Conservation (phyloP, 2,888 invertebrate genomes). For the Apantesis nais region DNA sequence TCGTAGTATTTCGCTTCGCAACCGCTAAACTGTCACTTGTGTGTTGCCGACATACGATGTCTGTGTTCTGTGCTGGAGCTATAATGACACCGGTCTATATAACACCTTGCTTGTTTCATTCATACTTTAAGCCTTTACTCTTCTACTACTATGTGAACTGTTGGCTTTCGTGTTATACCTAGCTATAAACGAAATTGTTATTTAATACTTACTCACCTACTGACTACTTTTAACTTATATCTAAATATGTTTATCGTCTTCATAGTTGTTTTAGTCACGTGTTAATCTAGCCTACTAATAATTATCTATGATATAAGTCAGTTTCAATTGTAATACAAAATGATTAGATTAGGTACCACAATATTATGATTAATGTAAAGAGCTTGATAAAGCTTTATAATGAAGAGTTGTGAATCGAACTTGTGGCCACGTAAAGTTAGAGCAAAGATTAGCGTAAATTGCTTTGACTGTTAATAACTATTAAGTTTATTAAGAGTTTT, state of each 20-base stretch:
- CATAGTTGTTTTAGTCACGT: conserved; percentile 62
- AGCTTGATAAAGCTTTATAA: conserved; percentile 85
- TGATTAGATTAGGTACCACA: conserved; percentile 66
- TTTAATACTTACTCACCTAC: conserved; percentile 51
- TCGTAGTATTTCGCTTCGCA: conserved; percentile 43
- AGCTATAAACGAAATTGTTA: conserved; percentile 56
- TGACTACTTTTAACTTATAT: conserved; percentile 57
- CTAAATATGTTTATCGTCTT: conserved; percentile 70
- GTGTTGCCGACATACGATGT: conserved; percentile 44
- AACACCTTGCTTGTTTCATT: conserved; percentile 75
- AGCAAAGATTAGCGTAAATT: conserved; percentile 71
- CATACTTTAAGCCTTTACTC: conserved; percentile 58
- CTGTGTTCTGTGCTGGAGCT: conserved; percentile 56
- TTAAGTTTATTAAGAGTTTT: conserved; percentile 62
- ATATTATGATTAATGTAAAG: conserved; percentile 78
- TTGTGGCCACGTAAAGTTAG: conserved; percentile 81
- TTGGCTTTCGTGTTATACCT: conserved; percentile 55
- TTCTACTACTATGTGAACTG: conserved; percentile 57
- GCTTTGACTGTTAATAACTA: conserved; percentile 72
- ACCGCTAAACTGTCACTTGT: conserved; percentile 39
- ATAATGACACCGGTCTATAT: conserved; percentile 70
- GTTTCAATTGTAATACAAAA: conserved; percentile 64
- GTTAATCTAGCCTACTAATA: conserved; percentile 60
- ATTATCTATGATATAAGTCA: conserved; percentile 49
- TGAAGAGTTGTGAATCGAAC: conserved; percentile 85